Base-by-base conservation (phyloP, 2,888 invertebrate species). In the Cordilura impudica region DNA sequence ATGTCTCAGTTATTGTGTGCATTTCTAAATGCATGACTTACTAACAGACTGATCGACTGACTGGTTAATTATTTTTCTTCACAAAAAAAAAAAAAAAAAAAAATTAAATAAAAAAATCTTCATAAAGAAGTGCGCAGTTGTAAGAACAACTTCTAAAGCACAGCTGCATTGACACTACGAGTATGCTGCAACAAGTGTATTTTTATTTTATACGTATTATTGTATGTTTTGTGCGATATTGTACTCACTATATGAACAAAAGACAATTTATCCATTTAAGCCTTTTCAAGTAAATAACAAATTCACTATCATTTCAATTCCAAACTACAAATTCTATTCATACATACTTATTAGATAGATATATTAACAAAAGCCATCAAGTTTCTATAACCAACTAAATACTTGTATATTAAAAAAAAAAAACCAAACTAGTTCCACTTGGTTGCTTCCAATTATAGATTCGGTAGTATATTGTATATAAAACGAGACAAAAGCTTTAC, bases 381-480 rank as follows among this genome's bases (percentile, higher is more conserved):
- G 14, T 39, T 39, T n/a, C n/a, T n/a, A n/a, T n/a, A n/a, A n/a
- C n/a, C n/a, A n/a, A n/a, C n/a, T n/a, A n/a, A n/a, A n/a, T n/a
- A n/a, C n/a, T n/a, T 12, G 35, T 39, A 21, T 10, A 56, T 7
- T 16, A 26, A 8, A 14, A 53, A 43, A 47, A 54, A 19, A 65
- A 58, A 18, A 53, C 70, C 26, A 75, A 85, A 85, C 87, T 83
- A 84, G 87, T 87, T 87, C 85, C 86, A 85, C 82, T 84, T 83
- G 85, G 85, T 81, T 85, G 84, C 87, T 84, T 87, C 84, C 86
- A 86, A 87, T 87, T 87, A 86, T 85, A 87, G 79, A 75, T 77
- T 81, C 69, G 65, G 78, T 67, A 77, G 70, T 71, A 65, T 43
- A 65, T 39, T 63, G 21, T 58, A 14, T 58, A 66, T 73, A 51